phyloP scores from a whole-genome alignment of 92 coral and sea anemone genomes.

The Ricordea florida region DNA sequence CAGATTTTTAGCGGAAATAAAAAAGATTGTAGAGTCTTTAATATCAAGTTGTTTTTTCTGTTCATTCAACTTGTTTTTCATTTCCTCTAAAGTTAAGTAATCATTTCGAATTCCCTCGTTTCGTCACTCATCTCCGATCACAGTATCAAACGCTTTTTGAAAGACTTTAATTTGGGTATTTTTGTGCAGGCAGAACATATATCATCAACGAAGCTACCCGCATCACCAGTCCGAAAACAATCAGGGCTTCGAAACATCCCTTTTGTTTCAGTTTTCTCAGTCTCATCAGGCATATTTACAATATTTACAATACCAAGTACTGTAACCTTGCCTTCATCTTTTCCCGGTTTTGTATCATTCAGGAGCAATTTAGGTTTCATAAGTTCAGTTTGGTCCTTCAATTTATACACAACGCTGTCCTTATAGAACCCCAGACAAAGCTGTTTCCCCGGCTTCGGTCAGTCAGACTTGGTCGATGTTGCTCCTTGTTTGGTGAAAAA shows the following conservation, averaged over 20 bases:
- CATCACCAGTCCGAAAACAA: slow-evolving; percentile 26
- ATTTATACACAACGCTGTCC: not conserved
- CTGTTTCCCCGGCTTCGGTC: slow-evolving; percentile 6
- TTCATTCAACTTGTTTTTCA: slow-evolving; percentile 11
- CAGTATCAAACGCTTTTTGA: slow-evolving; percentile 27
- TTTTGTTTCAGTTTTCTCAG: not conserved
- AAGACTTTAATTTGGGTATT: slow-evolving; percentile 34
- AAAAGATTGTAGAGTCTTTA: slow-evolving; percentile 26
- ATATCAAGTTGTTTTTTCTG: slow-evolving; percentile 4
- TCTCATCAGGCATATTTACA: not conserved
- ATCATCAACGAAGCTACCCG: slow-evolving; percentile 17
- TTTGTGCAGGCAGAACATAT: slow-evolving; percentile 18
- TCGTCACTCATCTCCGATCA: not conserved
- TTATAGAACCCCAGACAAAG: slow-evolving; percentile 9
- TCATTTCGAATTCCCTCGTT: slow-evolving; percentile 13
- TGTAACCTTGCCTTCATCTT: slow-evolving; percentile 30
- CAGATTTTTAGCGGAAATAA: slow-evolving; percentile 4
- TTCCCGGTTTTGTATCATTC: slow-evolving; percentile 7
- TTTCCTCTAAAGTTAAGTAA: slow-evolving; percentile 6
- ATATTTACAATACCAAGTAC: slow-evolving; percentile 42
- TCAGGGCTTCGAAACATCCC: slow-evolving; percentile 16
- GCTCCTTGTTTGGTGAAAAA: not conserved
- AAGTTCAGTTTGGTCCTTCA: not conserved
- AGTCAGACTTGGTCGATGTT: not conserved
- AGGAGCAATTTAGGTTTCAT: slow-evolving; percentile 10